Evolutionary conservation across 1,140 invertebrate species (phyloP), one percentile per base, ranked within the genome.

Genomic region (Pseudachorutes palmiensis): DNA sequence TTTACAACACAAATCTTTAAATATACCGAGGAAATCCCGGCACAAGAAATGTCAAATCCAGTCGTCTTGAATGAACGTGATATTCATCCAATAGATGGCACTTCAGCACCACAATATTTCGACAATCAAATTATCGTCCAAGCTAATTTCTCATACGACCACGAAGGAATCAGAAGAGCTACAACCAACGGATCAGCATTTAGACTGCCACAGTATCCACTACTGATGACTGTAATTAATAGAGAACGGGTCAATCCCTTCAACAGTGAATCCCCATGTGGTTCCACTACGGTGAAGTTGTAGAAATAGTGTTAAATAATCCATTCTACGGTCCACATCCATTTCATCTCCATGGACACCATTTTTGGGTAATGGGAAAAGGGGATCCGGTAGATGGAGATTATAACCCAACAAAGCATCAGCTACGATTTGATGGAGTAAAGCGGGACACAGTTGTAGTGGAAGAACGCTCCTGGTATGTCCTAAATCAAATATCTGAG

Each of bases 281-380:
- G 51, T 57, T 61, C 29, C 9, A 33, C 2, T 61, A 61, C 59
- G 29, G 16, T 14, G 59, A 30, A 28, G 59, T 58, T 12, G 48
- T 65, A 5, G 14, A 65, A 57, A 14, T 65, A 5, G 30, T 65
- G 2, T 2, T 65, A 2, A 57, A 65, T 33, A 57, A 65, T 57
- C 49, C 2, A 3, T 14, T 14, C 28, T 5, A 55, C 49, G 26
- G 22, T n/a, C 12, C 28, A 14, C 63, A 65, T 29, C 63, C 63
- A 2, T 57, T 65, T 57, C 63, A 65, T 32, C n/a, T 65, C 2
- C 63, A 65, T 26, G 63, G 63, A 12, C 49, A 65, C 45, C 19
- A 33, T 12, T 65, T 65, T 28, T 65, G 63, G 63, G 63, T 65
- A 2, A 14, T 65, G 41, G 63, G 63, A 22, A 19, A 16, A 2